Conservation (phyloP, 2,888 invertebrate genomes). For the Itoplectis maculator region DNA sequence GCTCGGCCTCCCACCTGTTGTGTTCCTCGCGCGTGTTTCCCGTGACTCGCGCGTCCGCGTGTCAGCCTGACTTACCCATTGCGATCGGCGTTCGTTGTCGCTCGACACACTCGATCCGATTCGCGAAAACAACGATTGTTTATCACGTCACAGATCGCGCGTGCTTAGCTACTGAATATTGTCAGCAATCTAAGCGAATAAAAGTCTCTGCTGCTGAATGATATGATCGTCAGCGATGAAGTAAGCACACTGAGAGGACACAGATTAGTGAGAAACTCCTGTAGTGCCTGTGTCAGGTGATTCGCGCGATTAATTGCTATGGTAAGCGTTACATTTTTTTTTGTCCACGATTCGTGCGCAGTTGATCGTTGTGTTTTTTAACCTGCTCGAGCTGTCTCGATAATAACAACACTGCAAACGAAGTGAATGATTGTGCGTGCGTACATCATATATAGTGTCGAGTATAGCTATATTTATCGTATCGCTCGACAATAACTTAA, state of each 20-base stretch:
- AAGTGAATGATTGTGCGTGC: not conserved
- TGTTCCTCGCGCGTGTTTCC: conserved; percentile 41
- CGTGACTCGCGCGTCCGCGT: conserved; percentile 4
- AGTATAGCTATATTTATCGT: not conserved
- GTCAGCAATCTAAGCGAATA: not conserved
- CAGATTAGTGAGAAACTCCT: conserved; percentile 28
- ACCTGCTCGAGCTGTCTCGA: not conserved
- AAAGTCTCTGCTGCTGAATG: conserved; percentile 39
- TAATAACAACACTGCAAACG: not conserved
- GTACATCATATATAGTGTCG: not conserved
- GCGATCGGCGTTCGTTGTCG: not conserved
- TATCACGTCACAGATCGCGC: not conserved
- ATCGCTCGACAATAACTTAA: not conserved
- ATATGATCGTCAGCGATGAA: conserved; percentile 53
- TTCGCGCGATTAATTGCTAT: conserved; percentile 49
- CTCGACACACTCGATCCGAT: not conserved
- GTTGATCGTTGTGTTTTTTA: not conserved
- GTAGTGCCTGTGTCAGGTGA: conserved; percentile 29
- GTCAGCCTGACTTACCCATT: conserved; percentile 46
- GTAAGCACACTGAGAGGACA: conserved; percentile 12
- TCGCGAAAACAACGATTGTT: not conserved
- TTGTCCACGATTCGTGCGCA: not conserved
- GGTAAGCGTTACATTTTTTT: conserved; percentile 44
- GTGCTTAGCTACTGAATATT: not conserved
- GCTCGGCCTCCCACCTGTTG: conserved; percentile 69